phyloP scores from a whole-genome alignment of 92 coral and sea anemone species.

The Bergia puertoricense region DNA sequence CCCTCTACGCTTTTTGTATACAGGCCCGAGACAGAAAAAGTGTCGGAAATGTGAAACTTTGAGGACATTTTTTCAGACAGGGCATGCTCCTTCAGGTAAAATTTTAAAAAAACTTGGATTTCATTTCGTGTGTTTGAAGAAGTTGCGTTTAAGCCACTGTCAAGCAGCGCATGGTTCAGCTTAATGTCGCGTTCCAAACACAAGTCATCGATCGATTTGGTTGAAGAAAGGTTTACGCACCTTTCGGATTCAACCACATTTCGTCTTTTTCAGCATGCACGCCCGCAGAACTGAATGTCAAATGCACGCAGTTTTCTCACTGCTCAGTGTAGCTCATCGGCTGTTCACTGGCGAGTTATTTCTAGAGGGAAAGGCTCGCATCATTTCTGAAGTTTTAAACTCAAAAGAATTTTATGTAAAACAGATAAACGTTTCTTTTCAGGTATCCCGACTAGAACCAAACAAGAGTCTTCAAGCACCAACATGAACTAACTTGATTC shows the following conservation, averaged over 20 bases:
- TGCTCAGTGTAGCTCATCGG: background rate
- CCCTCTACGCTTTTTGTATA: too few species aligned
- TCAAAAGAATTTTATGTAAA: background rate
- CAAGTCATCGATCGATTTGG: background rate
- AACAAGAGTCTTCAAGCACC: too few species aligned
- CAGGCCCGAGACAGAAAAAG: too few species aligned
- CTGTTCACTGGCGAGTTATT: background rate
- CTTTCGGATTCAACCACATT: constrained; percentile 15
- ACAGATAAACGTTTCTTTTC: background rate
- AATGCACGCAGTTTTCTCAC: background rate
- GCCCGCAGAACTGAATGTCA: background rate
- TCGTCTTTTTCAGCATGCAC: too few species aligned
- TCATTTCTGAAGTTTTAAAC: too few species aligned
- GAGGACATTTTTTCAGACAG: too few species aligned
- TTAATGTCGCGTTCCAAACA: background rate
- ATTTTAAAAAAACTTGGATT: too few species aligned
- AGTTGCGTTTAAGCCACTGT: background rate
- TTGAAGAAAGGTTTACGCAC: background rate
- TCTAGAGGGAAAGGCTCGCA: background rate
- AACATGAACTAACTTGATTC: background rate
- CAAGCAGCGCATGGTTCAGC: background rate
- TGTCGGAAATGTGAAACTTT: too few species aligned
- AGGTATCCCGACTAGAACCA: too few species aligned
- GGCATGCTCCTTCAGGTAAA: too few species aligned
- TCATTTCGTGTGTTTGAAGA: background rate